phyloP scores from a whole-genome alignment of 2,113 vertebrate genomes.

The Dunckerocampus dactyliophorus region DNA sequence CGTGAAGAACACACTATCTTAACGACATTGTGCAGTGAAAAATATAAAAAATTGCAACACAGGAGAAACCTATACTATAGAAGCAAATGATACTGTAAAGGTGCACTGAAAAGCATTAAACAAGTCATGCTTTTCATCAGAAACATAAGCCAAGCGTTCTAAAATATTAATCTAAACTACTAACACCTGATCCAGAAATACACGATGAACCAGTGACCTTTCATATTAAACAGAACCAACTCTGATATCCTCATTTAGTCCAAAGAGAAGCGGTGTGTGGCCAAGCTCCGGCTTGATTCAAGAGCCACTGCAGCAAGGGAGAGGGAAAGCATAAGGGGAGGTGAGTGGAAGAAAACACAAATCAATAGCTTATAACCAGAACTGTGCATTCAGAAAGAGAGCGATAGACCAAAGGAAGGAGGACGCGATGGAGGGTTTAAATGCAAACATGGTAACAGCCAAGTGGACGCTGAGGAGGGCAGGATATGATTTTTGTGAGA shows the following conservation, averaged over 20 bases:
- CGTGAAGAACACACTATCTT: neutral
- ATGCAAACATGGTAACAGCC: constrained; percentile 31
- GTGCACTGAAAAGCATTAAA: constrained; percentile 1
- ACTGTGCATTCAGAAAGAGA: constrained; percentile 32
- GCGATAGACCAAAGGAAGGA: constrained; percentile 1
- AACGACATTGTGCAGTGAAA: too few species aligned
- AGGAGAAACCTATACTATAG: neutral
- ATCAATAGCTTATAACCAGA: constrained; percentile 52
- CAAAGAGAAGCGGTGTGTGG: constrained; percentile 31
- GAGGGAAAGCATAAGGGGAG: constrained; percentile 29
- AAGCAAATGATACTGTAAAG: neutral
- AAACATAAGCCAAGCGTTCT: neutral
- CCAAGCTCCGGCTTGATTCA: constrained; percentile 37
- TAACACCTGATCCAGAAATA: constrained; percentile 19
- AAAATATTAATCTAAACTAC: constrained; percentile 19
- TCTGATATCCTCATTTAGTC: constrained; percentile 38
- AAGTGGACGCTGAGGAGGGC: neutral
- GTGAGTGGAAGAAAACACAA: constrained; percentile 24
- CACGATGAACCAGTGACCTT: constrained; percentile 23
- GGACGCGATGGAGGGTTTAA: constrained; percentile 11
- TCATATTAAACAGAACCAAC: constrained; percentile 32
- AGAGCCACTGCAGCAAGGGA: constrained; percentile 28
- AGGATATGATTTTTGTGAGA: constrained; percentile 14
- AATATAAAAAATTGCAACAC: neutral
- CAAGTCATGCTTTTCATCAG: neutral